A percentile compares a stretch with the other conserved stretches of the same genome.
Evolutionary conservation across 2,113 vertebrate genomes (phyloP).

Genomic region (Salvelinus sp.): DNA sequence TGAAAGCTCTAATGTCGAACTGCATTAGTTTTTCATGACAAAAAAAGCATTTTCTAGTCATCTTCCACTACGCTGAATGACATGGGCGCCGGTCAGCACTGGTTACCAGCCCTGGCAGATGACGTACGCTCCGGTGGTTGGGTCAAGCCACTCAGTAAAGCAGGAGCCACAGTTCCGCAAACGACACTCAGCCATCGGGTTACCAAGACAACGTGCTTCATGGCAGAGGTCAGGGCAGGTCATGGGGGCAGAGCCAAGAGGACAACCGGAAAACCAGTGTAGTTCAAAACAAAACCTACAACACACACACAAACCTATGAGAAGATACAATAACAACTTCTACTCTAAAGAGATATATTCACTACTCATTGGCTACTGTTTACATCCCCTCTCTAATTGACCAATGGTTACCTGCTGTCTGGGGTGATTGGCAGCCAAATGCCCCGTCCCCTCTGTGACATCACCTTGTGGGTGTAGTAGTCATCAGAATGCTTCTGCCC

Average conservation of each 20-base stretch:
- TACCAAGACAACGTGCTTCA: conserved; percentile 41
- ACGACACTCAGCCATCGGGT: conserved; percentile 46
- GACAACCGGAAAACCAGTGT: conserved; percentile 62
- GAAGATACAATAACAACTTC: background rate
- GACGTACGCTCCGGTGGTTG: conserved; percentile 43
- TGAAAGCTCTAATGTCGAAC: background rate
- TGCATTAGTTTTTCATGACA: conserved; percentile 20
- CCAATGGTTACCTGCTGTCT: conserved; percentile 53
- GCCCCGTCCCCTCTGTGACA: conserved; percentile 18
- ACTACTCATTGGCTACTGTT: background rate
- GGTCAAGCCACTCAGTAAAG: conserved; percentile 58
- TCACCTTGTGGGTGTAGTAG: conserved; percentile 23
- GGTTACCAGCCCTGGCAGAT: conserved; percentile 56
- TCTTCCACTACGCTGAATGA: background rate
- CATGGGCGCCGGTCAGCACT: background rate
- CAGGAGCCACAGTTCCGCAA: conserved; percentile 58
- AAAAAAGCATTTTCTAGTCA: background rate
- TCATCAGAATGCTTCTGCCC: conserved; percentile 24
- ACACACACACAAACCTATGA: background rate
- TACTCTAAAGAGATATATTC: background rate
- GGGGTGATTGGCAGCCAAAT: conserved; percentile 59
- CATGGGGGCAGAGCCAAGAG: conserved; percentile 51
- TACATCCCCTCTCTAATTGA: background rate
- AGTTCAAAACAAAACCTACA: conserved; percentile 62
- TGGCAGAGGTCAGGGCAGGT: conserved; percentile 57